A percentile compares a stretch with the other conserved stretches of the same genome.
Conservation (phyloP, 2,113 vertebrate genomes). For the Hyaena hyaena region DNA sequence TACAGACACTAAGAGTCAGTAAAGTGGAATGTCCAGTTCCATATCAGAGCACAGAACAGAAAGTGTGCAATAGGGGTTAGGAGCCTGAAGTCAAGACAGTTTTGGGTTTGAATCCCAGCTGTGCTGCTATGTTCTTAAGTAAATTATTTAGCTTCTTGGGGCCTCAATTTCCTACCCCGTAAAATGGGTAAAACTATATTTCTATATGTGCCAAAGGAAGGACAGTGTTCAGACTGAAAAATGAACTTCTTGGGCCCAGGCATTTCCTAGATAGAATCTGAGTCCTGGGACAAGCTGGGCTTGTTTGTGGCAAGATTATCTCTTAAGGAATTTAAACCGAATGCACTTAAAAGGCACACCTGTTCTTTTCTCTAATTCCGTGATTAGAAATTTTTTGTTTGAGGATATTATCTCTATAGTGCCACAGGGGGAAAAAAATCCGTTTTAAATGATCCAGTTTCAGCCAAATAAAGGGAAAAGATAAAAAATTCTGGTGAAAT, state of each 20-base stretch:
- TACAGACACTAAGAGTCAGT: neutral
- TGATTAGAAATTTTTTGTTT: neutral
- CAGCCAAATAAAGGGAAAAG: neutral
- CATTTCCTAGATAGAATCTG: neutral
- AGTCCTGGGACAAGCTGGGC: neutral
- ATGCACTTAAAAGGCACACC: neutral
- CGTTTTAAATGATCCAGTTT: neutral
- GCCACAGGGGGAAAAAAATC: neutral
- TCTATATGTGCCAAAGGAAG: neutral
- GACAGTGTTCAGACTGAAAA: neutral
- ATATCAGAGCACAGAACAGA: neutral
- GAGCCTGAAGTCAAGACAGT: neutral
- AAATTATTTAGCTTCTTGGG: neutral
- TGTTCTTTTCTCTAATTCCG: neutral
- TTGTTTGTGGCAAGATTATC: neutral
- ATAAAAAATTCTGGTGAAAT: neutral
- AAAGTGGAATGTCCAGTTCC: neutral
- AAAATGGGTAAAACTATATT: neutral
- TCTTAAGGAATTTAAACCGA: neutral
- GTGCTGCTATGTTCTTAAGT: neutral
- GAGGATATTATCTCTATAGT: neutral
- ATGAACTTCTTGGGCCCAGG: neutral
- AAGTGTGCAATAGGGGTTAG: neutral
- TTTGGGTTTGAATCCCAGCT: neutral
- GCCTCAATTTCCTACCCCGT: neutral